Evolutionary conservation across 2,888 invertebrate genomes (phyloP).

Genomic region (Cybosia mesomella): DNA sequence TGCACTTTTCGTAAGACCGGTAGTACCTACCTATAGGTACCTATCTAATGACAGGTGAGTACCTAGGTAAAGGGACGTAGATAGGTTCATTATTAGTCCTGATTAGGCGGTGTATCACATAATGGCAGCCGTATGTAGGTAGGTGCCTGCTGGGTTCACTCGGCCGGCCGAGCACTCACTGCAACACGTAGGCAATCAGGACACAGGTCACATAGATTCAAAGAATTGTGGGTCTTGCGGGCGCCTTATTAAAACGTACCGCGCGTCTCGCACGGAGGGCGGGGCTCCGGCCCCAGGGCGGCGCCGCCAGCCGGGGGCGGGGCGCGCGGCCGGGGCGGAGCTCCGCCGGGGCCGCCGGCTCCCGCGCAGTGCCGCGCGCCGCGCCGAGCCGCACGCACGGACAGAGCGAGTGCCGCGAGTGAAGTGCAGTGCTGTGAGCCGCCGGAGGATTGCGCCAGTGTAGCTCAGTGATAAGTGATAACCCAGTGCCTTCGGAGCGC

Average conservation of each 20-base stretch:
- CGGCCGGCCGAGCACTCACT: not conserved
- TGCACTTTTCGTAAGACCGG: too few relatives aligned
- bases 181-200: slow-evolving; percentile 21
- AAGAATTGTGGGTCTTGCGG: slow-evolving; percentile 23
- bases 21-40: too few relatives aligned
- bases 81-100: too few relatives aligned
- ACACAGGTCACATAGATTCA: slow-evolving; percentile 36
- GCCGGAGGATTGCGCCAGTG: not conserved
- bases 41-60: too few relatives aligned
- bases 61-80: too few relatives aligned
- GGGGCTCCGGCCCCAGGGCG: slow-evolving; percentile 13
- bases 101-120: too few relatives aligned
- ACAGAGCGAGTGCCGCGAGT: slow-evolving; percentile 37
- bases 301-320: slow-evolving; percentile 15
- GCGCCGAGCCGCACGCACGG: slow-evolving; percentile 28
- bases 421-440: slow-evolving; percentile 17
- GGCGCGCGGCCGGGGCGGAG: slow-evolving; percentile 14
- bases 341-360: slow-evolving; percentile 9
- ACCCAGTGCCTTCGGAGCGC: slow-evolving; percentile 4
- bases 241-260: slow-evolving; percentile 5
- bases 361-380: slow-evolving; percentile 55
- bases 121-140: too few relatives aligned
- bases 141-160: too few relatives aligned
- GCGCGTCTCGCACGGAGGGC: slow-evolving; percentile 5
- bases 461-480: slow-evolving; percentile 11